Evolutionary conservation across 2,797 vertebrate genomes (phyloP).

Genomic region (Rallus crepitans): DNA sequence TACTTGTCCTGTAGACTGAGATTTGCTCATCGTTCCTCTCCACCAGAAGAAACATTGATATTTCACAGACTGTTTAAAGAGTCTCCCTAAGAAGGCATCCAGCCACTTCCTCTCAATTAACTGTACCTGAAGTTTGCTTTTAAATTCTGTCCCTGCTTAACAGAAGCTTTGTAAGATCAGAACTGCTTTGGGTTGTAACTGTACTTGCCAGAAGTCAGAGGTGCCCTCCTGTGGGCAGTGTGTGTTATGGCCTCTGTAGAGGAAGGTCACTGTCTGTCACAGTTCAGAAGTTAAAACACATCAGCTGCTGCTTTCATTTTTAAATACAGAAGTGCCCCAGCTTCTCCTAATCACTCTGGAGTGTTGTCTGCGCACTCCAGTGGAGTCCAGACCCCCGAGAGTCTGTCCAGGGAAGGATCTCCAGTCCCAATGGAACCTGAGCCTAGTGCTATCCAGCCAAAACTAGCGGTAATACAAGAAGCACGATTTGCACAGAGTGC

Average conservation of each 20-base stretch:
- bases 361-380: slow-evolving; percentile 95
- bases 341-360: slow-evolving; percentile 95
- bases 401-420: slow-evolving; percentile 95
- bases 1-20: background rate
- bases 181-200: background rate
- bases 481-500: slow-evolving; percentile 94
- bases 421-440: slow-evolving; percentile 91
- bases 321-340: slow-evolving; percentile 91
- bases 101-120: background rate
- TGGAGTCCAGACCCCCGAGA: slow-evolving; percentile 96
- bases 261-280: background rate
- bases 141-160: background rate
- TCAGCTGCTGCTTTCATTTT: slow-evolving; percentile 68
- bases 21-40: slow-evolving; percentile 28
- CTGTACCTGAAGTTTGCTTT: background rate
- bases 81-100: slow-evolving; percentile 25
- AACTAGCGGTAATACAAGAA: slow-evolving; percentile 95
- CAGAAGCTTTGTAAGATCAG: background rate
- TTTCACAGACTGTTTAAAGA: background rate
- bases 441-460: slow-evolving; percentile 87
- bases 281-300: slow-evolving; percentile 43
- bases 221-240: slow-evolving; percentile 43
- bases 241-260: background rate
- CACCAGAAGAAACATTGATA: slow-evolving; percentile 24
- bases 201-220: background rate